phyloP scores from a whole-genome alignment of 2,113 vertebrate species.

The Cynocephalus volans region DNA sequence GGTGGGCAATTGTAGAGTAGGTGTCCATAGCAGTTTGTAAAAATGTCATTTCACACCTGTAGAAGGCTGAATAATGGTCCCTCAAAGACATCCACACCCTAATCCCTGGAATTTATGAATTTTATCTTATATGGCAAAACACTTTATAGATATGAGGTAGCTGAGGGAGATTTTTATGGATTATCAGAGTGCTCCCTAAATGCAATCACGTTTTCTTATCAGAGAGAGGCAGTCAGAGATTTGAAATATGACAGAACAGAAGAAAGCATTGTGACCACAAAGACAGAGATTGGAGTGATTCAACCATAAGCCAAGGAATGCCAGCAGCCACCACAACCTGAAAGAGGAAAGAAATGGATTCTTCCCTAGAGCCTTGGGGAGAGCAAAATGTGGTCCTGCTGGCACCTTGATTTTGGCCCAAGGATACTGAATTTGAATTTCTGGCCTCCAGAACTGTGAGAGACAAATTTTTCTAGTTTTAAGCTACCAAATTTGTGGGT shows the following conservation, averaged over 20 bases:
- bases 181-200: not conserved
- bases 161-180: not conserved
- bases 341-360: not conserved
- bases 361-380: not conserved
- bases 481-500: not conserved
- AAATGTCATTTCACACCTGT: not conserved
- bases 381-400: not conserved
- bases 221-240: not conserved
- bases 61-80: not conserved
- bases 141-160: not conserved
- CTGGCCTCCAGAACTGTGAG: not conserved
- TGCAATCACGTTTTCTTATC: not conserved
- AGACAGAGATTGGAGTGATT: not conserved
- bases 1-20: not conserved
- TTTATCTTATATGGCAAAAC: not conserved
- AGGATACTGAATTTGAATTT: not conserved
- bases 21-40: not conserved
- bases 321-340: rapidly evolving
- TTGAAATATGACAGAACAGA: not conserved
- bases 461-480: not conserved
- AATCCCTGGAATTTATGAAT: not conserved
- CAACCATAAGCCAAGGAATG: not conserved
- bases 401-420: not conserved
- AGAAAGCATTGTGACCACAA: not conserved
- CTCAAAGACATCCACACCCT: not conserved